Evolutionary conservation across 2,113 vertebrate species (phyloP).

Genomic region (Nerophis ophidion): DNA sequence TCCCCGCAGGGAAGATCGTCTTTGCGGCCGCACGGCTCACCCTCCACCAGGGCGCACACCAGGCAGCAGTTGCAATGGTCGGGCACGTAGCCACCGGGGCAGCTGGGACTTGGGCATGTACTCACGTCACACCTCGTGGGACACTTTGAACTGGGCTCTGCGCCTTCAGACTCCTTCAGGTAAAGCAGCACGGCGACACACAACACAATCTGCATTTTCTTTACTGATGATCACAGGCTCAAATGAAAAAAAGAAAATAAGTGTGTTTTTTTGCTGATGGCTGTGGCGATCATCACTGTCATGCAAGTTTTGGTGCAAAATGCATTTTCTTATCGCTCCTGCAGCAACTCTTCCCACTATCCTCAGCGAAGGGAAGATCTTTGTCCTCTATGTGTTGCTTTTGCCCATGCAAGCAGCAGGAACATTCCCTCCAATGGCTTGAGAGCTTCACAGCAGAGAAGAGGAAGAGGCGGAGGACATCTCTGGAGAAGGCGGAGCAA

Average conservation of each 20-base stretch:
- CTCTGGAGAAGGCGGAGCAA: no score
- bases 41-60: slow-evolving; percentile 82
- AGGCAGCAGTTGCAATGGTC: slow-evolving; percentile 90
- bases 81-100: slow-evolving; percentile 85
- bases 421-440: no score
- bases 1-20: slow-evolving; percentile 84
- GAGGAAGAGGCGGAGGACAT: no score
- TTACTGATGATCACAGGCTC: background rate
- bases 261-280: background rate
- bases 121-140: slow-evolving; percentile 84
- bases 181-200: slow-evolving; percentile 29
- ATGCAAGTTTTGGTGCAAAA: no score
- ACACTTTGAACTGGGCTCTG: slow-evolving; percentile 67
- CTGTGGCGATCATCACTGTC: no score
- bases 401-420: no score
- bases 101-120: slow-evolving; percentile 85
- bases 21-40: slow-evolving; percentile 79
- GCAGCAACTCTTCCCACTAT: no score
- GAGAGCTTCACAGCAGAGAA: no score
- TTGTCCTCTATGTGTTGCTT: no score
- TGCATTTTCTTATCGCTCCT: no score
- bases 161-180: slow-evolving; percentile 14
- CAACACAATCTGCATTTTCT: slow-evolving; percentile 53
- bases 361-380: no score
- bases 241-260: background rate